A percentile compares a stretch with the other conserved stretches of the same genome.
These are phyloP conservation scores for Manduca sexta DNA, from an alignment of 1,140 invertebrate species.

Conservation along the genomic window DNA sequence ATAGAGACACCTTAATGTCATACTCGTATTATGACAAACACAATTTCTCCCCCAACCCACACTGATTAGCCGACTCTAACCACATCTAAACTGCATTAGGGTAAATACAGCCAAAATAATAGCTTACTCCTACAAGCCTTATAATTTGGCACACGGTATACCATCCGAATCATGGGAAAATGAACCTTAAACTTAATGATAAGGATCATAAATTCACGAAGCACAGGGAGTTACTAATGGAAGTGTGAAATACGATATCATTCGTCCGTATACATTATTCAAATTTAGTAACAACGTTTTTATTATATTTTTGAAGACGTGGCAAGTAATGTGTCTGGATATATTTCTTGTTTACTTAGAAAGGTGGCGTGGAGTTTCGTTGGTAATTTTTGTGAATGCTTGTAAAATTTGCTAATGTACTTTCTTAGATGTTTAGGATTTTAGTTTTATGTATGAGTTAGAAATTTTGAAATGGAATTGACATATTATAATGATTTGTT, in stretches of 20 bases:
- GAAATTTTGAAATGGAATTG: too few species aligned
- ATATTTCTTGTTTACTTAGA: conserved; percentile 15
- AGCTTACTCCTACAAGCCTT: conserved; percentile 12
- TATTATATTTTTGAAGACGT: conserved; percentile 33
- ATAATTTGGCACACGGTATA: conserved; percentile 23
- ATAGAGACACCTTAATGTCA: too few species aligned
- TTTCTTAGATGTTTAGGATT: too few species aligned
- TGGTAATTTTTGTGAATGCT: too few species aligned
- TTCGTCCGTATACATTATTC: conserved; percentile 47
- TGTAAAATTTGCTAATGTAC: too few species aligned
- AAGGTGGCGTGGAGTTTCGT: not conserved
- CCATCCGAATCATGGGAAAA: conserved; percentile 4
- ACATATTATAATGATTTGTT: too few species aligned
- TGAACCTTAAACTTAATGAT: conserved; percentile 10
- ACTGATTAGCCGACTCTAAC: conserved; percentile 12
- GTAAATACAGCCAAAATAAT: conserved; percentile 15
- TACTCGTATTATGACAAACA: conserved; percentile 13
- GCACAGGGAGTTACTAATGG: conserved; percentile 39
- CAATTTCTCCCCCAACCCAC: conserved; percentile 10
- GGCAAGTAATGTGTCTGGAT: conserved; percentile 16
- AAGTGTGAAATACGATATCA: conserved; percentile 51
- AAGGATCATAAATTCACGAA: conserved; percentile 11
- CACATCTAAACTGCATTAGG: conserved; percentile 20
- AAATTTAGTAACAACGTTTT: conserved; percentile 44
- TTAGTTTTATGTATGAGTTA: too few species aligned